phyloP scores from a whole-genome alignment of 2,797 vertebrate species.

The Gallinago solitaria region DNA sequence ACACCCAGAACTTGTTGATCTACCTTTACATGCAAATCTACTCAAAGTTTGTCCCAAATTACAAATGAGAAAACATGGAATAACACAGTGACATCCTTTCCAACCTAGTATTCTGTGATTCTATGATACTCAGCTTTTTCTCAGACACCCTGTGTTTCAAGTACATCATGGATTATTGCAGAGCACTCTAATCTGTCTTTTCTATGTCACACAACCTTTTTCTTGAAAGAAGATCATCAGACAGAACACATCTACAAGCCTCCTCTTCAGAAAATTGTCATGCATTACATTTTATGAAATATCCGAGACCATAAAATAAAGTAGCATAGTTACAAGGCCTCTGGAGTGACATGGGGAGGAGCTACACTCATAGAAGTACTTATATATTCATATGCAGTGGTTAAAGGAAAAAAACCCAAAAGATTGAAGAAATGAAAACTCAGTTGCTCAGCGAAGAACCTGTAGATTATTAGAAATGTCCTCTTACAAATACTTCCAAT shows the following conservation, averaged over 20 bases:
- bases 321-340: slow-evolving; percentile 21
- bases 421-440: neutral
- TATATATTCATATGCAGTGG: neutral
- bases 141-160: neutral
- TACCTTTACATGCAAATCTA: neutral
- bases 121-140: neutral
- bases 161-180: neutral
- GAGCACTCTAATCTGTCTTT: neutral
- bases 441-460: neutral
- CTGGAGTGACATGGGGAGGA: neutral
- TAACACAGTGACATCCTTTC: neutral
- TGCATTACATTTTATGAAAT: slow-evolving; percentile 10
- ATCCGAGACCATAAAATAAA: slow-evolving; percentile 36
- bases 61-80: neutral
- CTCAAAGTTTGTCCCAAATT: neutral
- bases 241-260: neutral
- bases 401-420: neutral
- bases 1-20: neutral
- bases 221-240: neutral
- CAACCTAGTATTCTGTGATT: neutral
- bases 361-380: slow-evolving; percentile 12
- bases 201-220: neutral
- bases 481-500: neutral
- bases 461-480: neutral
- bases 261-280: slow-evolving; percentile 6